Percentiles rank a stretch among this genome's conserved stretches.
These are phyloP conservation scores for Pherbina coryleti DNA, from an alignment of 2,888 invertebrate species.

Conservation along the genomic window DNA sequence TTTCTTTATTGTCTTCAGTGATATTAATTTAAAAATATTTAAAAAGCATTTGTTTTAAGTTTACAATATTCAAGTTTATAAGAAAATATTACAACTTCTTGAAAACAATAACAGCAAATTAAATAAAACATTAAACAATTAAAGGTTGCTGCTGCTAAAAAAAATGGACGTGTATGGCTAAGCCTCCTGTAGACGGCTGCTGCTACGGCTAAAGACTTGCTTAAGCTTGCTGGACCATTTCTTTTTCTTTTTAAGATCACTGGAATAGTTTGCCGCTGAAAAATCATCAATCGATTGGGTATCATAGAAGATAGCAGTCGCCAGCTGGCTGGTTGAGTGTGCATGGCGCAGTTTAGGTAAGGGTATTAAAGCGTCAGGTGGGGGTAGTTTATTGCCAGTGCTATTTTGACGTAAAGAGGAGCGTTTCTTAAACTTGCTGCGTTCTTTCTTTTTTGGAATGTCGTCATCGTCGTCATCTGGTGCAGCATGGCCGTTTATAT, in stretches of 20 bases:
- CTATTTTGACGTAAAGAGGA: conserved; percentile 37
- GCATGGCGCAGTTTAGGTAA: conserved; percentile 51
- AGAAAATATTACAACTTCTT: conserved; percentile 14
- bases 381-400: background rate
- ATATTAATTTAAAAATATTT: background rate
- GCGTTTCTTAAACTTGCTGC: conserved; percentile 41
- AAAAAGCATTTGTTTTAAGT: conserved; percentile 13
- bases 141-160: background rate
- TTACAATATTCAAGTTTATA: background rate
- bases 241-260: conserved; percentile 56
- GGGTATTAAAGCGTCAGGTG: conserved; percentile 30
- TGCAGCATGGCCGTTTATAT: conserved; percentile 43
- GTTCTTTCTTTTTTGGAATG: conserved; percentile 42
- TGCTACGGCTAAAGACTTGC: conserved; percentile 59
- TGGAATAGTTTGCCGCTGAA: conserved; percentile 47
- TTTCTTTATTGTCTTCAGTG: conserved; percentile 24
- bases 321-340: conserved; percentile 57
- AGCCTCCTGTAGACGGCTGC: conserved; percentile 54
- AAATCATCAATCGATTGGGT: conserved; percentile 52
- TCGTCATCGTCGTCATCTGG: conserved; percentile 41
- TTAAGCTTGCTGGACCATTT: conserved; percentile 58
- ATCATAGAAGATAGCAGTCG: conserved; percentile 34
- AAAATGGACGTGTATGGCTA: background rate
- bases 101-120: background rate
- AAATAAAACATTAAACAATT: background rate